These are phyloP conservation scores for Cataglyphis livida DNA, from an alignment of 2,888 invertebrate species.

Conservation along the genomic window DNA sequence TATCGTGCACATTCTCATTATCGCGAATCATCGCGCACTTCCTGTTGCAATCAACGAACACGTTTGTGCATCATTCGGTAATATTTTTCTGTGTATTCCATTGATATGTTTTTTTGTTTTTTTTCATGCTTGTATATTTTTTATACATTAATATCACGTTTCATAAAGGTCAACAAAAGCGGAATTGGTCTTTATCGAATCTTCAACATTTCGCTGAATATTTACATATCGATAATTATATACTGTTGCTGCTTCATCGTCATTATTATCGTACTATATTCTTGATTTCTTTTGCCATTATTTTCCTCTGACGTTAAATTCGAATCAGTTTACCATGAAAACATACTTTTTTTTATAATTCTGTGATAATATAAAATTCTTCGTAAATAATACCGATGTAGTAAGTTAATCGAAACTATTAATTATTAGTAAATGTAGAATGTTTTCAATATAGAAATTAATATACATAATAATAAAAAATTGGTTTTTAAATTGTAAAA, in stretches of 20 bases:
- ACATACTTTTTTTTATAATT: constrained; percentile 1
- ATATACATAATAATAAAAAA: not conserved
- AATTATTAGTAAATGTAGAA: not conserved
- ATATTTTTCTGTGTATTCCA: not conserved
- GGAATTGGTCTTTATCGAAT: constrained; percentile 19
- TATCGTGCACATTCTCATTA: not conserved
- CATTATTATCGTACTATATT: not conserved
- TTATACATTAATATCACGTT: not conserved
- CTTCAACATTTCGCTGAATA: not conserved
- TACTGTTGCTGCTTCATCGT: not conserved
- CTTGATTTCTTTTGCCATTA: constrained; percentile 9
- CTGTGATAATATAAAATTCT: constrained; percentile 8
- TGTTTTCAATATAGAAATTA: not conserved
- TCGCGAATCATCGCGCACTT: constrained; percentile 4
- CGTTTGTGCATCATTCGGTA: not conserved
- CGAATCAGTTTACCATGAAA: not conserved
- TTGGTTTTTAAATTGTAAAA: not conserved
- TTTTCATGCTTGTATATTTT: not conserved
- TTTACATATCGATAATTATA: constrained; percentile 4
- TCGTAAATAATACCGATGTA: not conserved
- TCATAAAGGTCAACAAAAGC: constrained; percentile 3
- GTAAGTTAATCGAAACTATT: not conserved
- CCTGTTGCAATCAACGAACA: not conserved
- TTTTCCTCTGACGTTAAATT: constrained; percentile 21
- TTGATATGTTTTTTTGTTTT: too few relatives aligned